These are phyloP conservation scores for Podarcis siculus DNA, from an alignment of 2,797 vertebrate genomes.

Conservation along the genomic window DNA sequence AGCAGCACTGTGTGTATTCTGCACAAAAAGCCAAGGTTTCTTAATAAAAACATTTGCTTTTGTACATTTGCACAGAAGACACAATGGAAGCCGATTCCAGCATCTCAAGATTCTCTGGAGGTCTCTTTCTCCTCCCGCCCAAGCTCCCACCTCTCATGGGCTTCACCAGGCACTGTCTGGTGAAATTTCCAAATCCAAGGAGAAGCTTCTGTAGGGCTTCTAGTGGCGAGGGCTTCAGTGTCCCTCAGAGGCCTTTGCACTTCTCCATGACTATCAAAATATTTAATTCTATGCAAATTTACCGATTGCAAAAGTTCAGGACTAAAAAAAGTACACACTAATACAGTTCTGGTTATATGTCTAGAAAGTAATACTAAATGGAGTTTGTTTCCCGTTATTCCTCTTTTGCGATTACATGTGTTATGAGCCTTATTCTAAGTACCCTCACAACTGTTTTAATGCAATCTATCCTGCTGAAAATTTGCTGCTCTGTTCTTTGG, in stretches of 20 bases:
- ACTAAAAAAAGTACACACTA: neutral
- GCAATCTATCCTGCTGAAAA: neutral
- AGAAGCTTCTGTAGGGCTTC: neutral
- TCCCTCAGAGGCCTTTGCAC: neutral
- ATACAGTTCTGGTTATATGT: neutral
- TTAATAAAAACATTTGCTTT: neutral
- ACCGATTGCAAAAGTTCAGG: neutral
- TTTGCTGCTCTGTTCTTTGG: neutral
- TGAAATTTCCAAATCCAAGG: neutral
- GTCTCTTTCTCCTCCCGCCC: no score
- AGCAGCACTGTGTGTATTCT: neutral
- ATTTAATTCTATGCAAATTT: neutral
- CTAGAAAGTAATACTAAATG: neutral
- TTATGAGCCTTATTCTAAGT: neutral
- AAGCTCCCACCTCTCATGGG: neutral
- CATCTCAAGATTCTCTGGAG: neutral
- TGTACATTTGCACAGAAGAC: neutral
- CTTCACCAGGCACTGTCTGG: neutral
- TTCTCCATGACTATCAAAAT: neutral
- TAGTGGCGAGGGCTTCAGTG: neutral
- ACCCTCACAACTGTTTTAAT: neutral
- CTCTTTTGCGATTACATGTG: neutral
- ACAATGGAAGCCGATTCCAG: neutral
- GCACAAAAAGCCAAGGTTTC: neutral
- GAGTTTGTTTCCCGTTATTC: neutral